These are phyloP conservation scores for Oreochromis grahami DNA, from an alignment of 2,797 vertebrate species.

Conservation along the genomic window DNA sequence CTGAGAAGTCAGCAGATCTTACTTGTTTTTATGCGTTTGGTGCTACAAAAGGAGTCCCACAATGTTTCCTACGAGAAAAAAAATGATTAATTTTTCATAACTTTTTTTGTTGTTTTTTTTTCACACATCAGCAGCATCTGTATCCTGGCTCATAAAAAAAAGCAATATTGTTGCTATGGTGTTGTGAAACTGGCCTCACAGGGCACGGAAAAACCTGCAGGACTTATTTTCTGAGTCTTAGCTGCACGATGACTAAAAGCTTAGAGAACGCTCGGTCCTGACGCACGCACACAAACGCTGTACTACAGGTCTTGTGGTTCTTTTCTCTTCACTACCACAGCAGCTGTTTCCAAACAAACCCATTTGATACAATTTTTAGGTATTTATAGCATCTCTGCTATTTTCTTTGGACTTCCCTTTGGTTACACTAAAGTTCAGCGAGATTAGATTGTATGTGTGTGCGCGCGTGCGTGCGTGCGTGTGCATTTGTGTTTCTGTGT, in stretches of 20 bases:
- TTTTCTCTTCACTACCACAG: not conserved
- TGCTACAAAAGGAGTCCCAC: not conserved
- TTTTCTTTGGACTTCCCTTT: slow-evolving; percentile 27
- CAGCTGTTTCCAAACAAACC: slow-evolving; percentile 25
- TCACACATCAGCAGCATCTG: not conserved
- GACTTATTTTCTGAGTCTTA: not conserved
- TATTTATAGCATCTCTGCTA: slow-evolving; percentile 47
- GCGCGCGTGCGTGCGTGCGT: not conserved
- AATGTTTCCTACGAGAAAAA: not conserved
- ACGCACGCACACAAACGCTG: not conserved
- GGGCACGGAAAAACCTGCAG: slow-evolving; percentile 12
- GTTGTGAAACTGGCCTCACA: slow-evolving; percentile 4
- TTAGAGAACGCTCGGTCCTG: not conserved
- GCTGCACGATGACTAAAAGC: not conserved
- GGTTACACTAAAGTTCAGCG: slow-evolving; percentile 44
- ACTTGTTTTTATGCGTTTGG: not conserved
- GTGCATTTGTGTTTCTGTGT: slow-evolving; percentile 26
- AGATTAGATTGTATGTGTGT: slow-evolving; percentile 23
- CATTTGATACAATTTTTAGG: slow-evolving; percentile 53
- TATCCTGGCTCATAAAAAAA: not conserved
- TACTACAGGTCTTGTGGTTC: not conserved
- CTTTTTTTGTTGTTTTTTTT: not conserved
- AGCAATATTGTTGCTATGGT: not conserved
- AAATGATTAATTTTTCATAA: slow-evolving; percentile 11
- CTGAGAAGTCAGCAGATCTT: not conserved